These are phyloP conservation scores for Engystomops pustulosus DNA, from an alignment of 2,113 vertebrate species.

Conservation along the genomic window DNA sequence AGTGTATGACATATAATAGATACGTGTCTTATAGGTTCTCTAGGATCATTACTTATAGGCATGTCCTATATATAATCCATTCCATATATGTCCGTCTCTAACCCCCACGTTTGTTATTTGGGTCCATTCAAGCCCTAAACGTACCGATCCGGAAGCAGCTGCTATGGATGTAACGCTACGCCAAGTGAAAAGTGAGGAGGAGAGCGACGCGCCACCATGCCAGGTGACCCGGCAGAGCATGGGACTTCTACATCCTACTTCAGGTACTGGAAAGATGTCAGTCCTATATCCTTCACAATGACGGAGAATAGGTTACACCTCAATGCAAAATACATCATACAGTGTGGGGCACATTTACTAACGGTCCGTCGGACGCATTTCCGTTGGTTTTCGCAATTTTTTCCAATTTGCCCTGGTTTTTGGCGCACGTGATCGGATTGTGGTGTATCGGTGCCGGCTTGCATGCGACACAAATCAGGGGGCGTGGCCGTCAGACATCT, in stretches of 20 bases:
- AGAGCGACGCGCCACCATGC: background rate
- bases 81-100: background rate
- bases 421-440: no score
- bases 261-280: conserved; percentile 21
- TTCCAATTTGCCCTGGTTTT: no score
- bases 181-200: conserved; percentile 19
- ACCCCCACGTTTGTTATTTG: background rate
- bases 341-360: no score
- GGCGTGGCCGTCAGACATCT: no score
- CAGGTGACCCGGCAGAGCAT: background rate
- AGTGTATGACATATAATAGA: background rate
- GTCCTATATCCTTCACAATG: no score
- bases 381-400: no score
- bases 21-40: background rate
- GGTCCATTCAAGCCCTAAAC: background rate
- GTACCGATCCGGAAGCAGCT: background rate
- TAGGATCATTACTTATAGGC: background rate
- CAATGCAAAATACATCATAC: no score
- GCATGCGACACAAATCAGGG: no score
- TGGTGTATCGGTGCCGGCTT: no score
- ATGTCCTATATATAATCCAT: background rate
- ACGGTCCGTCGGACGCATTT: no score
- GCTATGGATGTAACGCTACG: conserved; percentile 17
- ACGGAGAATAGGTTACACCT: no score
- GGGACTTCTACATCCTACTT: background rate